phyloP scores from a whole-genome alignment of 2,797 vertebrate species.

The Pantherophis vulpinus region DNA sequence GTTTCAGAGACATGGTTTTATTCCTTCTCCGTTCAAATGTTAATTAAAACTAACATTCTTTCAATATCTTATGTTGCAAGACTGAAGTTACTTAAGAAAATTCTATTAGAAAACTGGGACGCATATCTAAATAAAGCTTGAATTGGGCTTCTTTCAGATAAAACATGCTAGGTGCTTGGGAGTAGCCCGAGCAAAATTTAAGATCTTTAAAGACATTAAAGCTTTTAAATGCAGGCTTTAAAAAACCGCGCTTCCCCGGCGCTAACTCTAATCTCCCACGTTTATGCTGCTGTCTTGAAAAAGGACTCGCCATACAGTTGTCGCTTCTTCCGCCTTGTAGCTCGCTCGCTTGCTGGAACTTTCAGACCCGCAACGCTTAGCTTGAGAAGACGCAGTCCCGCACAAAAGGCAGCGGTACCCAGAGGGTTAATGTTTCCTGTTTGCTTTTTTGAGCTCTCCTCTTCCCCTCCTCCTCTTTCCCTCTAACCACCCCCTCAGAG shows the following conservation, averaged over 20 bases:
- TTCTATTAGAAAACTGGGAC: background rate
- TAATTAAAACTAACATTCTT: background rate
- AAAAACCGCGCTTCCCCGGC: too few relatives aligned
- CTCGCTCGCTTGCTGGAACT: background rate
- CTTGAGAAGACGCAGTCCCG: background rate
- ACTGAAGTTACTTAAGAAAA: background rate
- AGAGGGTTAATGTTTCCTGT: conserved; percentile 77
- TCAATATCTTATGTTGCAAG: background rate
- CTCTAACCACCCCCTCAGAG: conserved; percentile 69
- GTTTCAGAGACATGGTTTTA: background rate
- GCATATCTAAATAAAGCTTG: background rate
- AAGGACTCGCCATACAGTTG: background rate
- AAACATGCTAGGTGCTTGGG: background rate
- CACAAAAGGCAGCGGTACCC: conserved; percentile 59
- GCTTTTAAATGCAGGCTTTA: background rate
- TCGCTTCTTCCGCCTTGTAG: background rate
- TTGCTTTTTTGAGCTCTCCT: conserved; percentile 64
- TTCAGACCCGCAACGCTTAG: background rate
- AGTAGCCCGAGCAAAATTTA: background rate
- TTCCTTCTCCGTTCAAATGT: background rate
- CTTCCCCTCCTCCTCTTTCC: conserved; percentile 49
- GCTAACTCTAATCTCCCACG: background rate
- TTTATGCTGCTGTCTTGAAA: background rate
- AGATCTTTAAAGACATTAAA: background rate
- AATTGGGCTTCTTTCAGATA: background rate